Evolutionary conservation across 1,140 invertebrate genomes (phyloP), one percentile per base, ranked within the genome.

Genomic region (Chymomyza costata): DNA sequence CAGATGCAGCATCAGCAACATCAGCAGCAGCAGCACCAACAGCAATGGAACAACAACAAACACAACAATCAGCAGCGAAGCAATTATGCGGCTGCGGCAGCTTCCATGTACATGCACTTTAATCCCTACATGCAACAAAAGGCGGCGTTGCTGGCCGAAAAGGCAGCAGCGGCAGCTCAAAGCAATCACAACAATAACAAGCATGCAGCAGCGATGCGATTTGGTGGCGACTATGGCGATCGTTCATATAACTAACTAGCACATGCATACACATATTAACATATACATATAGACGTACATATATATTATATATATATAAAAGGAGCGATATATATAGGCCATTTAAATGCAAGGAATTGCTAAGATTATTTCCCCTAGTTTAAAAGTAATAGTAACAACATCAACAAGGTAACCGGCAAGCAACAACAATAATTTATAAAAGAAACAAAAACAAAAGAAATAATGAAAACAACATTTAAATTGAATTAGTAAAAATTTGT

Each of bases 401-500:
- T 65, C 60, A 74, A 74, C 71, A 76, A 76, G 71, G 71, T 76
- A 76, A 76, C 58, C 71, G 52, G 52, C 59, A 71, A 68, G 56
- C 73, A 80, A 80, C 60, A 65, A 65, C 64, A 80, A 80, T 80
- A 80, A 80, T 80, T 80, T 56, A 60, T 66, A 64, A 59, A 21
- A 52, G 38, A 65, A 55, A 44, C 19, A 32, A 48, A 50, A 53
- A 19, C 10, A 48, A 25, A 41, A 34, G 40, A 48, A 25, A 32
- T 53, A 47, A 50, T 41, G 57, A 43, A 51, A 32, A 65, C 55
- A 46, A 38, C 17, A 58, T 62, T 65, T 65, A 58, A 64, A 65
- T 65, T 65, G 67, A 80, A 80, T 80, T 80, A 80, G 73, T 80
- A 80, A 80, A 80, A 80, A 80, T 80, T 80, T 80, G 73, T 80